Conservation (phyloP, 2,888 invertebrate species). For the Clivina fossor region DNA sequence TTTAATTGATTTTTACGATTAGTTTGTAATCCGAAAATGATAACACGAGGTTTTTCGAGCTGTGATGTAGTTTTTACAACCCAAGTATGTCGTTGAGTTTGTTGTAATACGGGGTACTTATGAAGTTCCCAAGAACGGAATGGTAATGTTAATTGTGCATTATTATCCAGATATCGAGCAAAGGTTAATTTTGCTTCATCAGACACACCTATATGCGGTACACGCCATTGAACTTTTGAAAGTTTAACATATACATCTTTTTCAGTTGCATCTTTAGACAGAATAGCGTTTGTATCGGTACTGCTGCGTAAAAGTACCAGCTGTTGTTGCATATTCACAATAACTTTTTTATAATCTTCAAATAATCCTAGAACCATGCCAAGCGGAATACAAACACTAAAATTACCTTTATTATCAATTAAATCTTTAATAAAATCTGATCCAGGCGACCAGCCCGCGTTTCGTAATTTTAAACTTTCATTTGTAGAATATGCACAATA, state of each 20-base stretch:
- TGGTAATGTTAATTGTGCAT: conserved; percentile 14
- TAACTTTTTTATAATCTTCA: conserved; percentile 48
- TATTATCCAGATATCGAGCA: conserved; percentile 32
- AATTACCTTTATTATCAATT: conserved; percentile 35
- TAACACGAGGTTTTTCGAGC: conserved; percentile 48
- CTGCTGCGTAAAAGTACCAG: conserved; percentile 46
- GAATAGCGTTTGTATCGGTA: conserved; percentile 40
- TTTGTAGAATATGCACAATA: conserved; percentile 44
- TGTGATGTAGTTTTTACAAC: conserved; percentile 42
- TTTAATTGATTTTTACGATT: conserved; percentile 43
- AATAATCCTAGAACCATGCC: conserved; percentile 47
- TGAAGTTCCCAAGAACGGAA: conserved; percentile 48
- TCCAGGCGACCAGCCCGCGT: conserved; percentile 41
- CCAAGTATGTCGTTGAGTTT: conserved; percentile 45
- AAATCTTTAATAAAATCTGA: conserved; percentile 19
- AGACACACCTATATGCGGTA: conserved; percentile 34
- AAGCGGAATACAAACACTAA: conserved; percentile 38
- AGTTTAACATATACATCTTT: conserved; percentile 17
- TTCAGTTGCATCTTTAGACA: background rate
- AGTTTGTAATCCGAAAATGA: conserved; percentile 50
- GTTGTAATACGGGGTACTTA: conserved; percentile 47
- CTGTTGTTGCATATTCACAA: conserved; percentile 50
- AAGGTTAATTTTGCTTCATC: conserved; percentile 43
- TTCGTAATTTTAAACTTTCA: conserved; percentile 41
- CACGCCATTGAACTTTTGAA: conserved; percentile 37